A percentile compares a stretch with the other conserved stretches of the same genome.
phyloP scores from a whole-genome alignment of 2,797 vertebrate species.

The Xerus rutilus region DNA sequence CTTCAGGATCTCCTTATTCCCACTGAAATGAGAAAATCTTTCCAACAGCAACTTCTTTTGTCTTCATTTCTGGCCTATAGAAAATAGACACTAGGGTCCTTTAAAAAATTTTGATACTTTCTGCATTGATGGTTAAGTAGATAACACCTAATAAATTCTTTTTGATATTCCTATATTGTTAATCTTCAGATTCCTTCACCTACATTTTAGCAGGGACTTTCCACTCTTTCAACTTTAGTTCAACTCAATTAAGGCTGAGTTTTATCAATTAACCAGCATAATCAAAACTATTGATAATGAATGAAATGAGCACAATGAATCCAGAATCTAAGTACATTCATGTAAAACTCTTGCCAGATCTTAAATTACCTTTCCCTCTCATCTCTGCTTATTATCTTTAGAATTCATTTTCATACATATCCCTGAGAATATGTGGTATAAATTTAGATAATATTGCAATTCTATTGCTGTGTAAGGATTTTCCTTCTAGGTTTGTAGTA shows the following conservation, averaged over 20 bases:
- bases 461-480: not conserved
- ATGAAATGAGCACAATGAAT: not conserved
- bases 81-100: not conserved
- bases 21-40: not conserved
- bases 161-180: not conserved
- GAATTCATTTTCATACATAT: not conserved
- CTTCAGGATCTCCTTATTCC: not conserved
- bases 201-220: not conserved
- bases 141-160: not conserved
- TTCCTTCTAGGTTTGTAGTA: not conserved
- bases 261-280: constrained; percentile 3
- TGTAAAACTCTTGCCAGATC: constrained; percentile 2
- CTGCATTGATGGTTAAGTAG: not conserved
- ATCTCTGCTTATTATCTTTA: not conserved
- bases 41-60: not conserved
- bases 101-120: not conserved
- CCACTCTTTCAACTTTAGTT: not conserved
- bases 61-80: not conserved
- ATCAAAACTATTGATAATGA: not conserved
- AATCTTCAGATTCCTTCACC: not conserved
- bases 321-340: not conserved
- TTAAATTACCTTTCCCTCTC: not conserved
- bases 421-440: not conserved
- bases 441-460: not conserved
- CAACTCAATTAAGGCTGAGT: not conserved